Base-by-base conservation (phyloP, 2,888 invertebrate genomes). In the Lochmaea capreae region DNA sequence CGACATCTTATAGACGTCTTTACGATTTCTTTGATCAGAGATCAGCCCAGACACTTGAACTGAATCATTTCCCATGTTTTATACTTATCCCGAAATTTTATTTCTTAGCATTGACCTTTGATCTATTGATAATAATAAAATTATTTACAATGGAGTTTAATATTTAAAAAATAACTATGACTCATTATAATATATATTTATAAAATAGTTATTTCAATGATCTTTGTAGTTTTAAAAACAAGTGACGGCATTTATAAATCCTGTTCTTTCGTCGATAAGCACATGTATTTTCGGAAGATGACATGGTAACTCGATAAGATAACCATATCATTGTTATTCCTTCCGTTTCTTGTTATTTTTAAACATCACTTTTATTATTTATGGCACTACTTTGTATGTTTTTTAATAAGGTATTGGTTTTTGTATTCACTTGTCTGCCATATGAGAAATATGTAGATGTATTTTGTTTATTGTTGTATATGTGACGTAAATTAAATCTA, bases 221-320 rank as follows among this genome's bases (percentile, higher is more conserved):
- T 46, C 22, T 67, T 26, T 26, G 8, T 39, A 39, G 42, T 43
- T 57, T 43, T 46, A 49, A 65, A 67, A 59, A 58, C 42, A 43
- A 43, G 43, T 67, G 58, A 58, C 43, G 42, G 57, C 59, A 43
- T 59, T 66, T 12, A 66, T 26, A 66, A 62, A 54, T 66, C 18
- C 66, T 66, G 58, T 59, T 67, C 67, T 46, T 67, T 22, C 4
- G 59, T 46, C 67, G 67, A 68, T 68, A 68, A 68, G 52, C 68
- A 62, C 33, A 59, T 68, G 52, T 68, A 69, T 73, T 69, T 65
- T 73, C 65, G 73, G 73, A 73, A 65, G 65, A 73, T 69, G 73
- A 73, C 73, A 58, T 67, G 42, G 67, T 65, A 59, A 62, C 59
- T 65, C 52, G 73, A 73, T 73, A 73, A 73, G 73, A 73, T 73